These are phyloP conservation scores for Liasis olivaceus DNA, from an alignment of 2,797 vertebrate genomes.

Conservation along the genomic window DNA sequence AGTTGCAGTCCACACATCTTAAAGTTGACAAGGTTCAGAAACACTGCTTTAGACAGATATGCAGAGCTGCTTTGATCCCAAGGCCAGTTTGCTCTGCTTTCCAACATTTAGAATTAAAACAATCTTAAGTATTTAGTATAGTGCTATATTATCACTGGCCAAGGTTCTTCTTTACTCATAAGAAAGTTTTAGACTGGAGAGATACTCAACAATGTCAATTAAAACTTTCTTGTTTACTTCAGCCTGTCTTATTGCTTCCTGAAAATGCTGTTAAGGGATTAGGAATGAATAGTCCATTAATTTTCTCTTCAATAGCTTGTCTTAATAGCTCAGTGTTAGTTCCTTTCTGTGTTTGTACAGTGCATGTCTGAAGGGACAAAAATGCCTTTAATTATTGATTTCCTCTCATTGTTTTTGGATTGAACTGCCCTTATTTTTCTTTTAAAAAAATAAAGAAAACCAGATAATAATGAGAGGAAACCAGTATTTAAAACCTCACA, in stretches of 20 bases:
- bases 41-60: not conserved
- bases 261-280: not conserved
- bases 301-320: not conserved
- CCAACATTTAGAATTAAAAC: not conserved
- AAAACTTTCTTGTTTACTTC: not conserved
- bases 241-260: slow-evolving; percentile 5
- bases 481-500: not conserved
- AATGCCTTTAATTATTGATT: not conserved
- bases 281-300: not conserved
- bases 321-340: not conserved
- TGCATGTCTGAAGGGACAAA: not conserved
- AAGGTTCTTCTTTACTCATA: not conserved
- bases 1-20: too few relatives aligned
- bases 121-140: not conserved
- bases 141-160: not conserved
- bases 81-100: not conserved
- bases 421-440: not conserved
- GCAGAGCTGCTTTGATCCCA: not conserved
- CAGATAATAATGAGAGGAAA: not conserved
- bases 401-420: not conserved
- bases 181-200: not conserved
- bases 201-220: not conserved
- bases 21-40: too few relatives aligned
- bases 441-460: not conserved
- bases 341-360: not conserved